These are phyloP conservation scores for Dendroctonus valens DNA, from an alignment of 1,140 invertebrate genomes.

Conservation along the genomic window DNA sequence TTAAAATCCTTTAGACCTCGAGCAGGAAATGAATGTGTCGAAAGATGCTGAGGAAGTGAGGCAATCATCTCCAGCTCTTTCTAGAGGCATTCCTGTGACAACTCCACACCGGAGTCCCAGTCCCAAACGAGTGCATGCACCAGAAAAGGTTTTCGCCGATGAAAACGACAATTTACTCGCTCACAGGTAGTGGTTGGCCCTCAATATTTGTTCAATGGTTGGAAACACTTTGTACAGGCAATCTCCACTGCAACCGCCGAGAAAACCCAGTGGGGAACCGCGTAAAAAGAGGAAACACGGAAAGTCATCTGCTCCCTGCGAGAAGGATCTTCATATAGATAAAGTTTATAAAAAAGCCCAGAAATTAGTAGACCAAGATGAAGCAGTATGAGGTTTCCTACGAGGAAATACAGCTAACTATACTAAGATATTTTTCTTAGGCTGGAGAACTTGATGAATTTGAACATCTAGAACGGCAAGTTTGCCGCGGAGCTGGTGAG, in stretches of 20 bases:
- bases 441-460: too few species aligned
- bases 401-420: too few species aligned
- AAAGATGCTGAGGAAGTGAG: not conserved
- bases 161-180: constrained; percentile 14
- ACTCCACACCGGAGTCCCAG: constrained; percentile 25
- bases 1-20: constrained; percentile 6
- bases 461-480: too few species aligned
- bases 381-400: not conserved
- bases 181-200: constrained; percentile 1
- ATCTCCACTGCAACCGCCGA: constrained; percentile 6
- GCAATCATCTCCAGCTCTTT: constrained; percentile 18
- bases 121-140: constrained; percentile 23
- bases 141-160: constrained; percentile 20
- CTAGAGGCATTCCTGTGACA: constrained; percentile 33
- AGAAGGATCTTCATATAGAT: constrained; percentile 11
- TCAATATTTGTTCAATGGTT: not conserved
- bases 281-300: too few species aligned
- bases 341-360: constrained; percentile 9
- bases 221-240: not conserved
- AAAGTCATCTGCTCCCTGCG: not conserved
- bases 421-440: too few species aligned
- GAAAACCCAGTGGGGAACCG: not conserved
- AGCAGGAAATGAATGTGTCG: constrained; percentile 1
- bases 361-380: not conserved
- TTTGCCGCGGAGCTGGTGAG: too few species aligned